Evolutionary conservation across 2,113 vertebrate species (phyloP).

Genomic region (Lophotis ruficrista): DNA sequence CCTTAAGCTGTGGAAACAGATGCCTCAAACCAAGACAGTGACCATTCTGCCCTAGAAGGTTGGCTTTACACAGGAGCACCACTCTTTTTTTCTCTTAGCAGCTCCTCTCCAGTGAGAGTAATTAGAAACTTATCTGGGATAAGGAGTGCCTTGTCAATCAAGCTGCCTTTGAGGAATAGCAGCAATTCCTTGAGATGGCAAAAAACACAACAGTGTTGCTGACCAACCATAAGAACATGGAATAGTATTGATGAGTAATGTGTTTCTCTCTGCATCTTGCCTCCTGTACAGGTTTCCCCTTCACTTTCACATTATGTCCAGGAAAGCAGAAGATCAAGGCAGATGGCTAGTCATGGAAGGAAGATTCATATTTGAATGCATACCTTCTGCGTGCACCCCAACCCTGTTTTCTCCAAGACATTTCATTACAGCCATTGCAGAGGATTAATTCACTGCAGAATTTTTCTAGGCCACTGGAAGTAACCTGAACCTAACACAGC

Average conservation of each 20-base stretch:
- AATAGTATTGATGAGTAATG: background rate
- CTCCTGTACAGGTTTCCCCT: background rate
- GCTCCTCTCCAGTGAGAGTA: background rate
- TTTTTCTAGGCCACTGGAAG: too few relatives aligned
- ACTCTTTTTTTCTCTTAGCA: background rate
- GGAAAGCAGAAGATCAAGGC: background rate
- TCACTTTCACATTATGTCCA: background rate
- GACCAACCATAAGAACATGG: background rate
- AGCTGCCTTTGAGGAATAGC: background rate
- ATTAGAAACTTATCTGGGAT: background rate
- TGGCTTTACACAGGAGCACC: rapidly evolving
- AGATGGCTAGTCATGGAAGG: background rate
- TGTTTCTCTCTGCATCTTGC: background rate
- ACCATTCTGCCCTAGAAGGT: background rate
- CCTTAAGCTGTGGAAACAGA: background rate
- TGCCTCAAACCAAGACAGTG: background rate
- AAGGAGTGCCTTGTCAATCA: background rate
- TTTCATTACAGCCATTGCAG: too few relatives aligned
- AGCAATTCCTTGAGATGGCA: background rate
- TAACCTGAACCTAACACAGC: too few relatives aligned
- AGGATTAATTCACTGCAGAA: too few relatives aligned
- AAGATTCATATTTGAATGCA: background rate
- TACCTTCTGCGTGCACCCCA: background rate
- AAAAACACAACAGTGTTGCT: background rate
- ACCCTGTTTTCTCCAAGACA: background rate